These are phyloP conservation scores for Mallotus villosus DNA, from an alignment of 2,797 vertebrate genomes.

Conservation along the genomic window DNA sequence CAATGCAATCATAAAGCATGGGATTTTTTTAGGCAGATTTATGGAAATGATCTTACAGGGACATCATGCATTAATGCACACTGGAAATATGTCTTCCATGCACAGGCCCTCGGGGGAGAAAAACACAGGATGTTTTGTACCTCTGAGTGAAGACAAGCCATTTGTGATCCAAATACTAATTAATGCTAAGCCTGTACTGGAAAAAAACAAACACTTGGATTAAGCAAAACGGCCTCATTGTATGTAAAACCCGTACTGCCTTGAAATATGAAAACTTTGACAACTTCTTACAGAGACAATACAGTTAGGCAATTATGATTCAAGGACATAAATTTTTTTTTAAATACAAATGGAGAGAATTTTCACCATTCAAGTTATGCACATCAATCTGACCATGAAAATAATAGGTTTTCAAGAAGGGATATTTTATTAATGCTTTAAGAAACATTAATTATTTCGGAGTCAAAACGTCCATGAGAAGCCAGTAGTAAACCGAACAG, in stretches of 20 bases:
- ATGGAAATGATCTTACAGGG: conserved; percentile 1
- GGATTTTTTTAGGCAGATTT: conserved; percentile 18
- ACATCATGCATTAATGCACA: conserved; percentile 20
- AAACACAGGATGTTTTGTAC: conserved; percentile 51
- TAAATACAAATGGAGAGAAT: background rate
- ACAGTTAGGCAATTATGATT: background rate
- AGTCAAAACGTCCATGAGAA: conserved; percentile 3
- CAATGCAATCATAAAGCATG: conserved; percentile 11
- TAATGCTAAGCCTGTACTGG: background rate
- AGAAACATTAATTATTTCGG: background rate
- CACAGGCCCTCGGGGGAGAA: conserved; percentile 18
- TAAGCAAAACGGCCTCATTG: background rate
- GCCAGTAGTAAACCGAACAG: no score
- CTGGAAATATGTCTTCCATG: conserved; percentile 7
- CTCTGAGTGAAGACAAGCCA: conserved; percentile 38
- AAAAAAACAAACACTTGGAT: background rate
- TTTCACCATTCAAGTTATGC: background rate
- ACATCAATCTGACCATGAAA: no score
- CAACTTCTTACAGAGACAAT: background rate
- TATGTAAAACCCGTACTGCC: background rate
- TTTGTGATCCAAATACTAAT: conserved; percentile 29
- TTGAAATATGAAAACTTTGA: background rate
- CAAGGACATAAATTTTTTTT: background rate
- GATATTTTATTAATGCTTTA: no score
- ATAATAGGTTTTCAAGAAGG: no score